Evolutionary conservation across 2,888 invertebrate species (phyloP), one percentile per base, ranked within the genome.

Genomic region (Dorcus hopei): DNA sequence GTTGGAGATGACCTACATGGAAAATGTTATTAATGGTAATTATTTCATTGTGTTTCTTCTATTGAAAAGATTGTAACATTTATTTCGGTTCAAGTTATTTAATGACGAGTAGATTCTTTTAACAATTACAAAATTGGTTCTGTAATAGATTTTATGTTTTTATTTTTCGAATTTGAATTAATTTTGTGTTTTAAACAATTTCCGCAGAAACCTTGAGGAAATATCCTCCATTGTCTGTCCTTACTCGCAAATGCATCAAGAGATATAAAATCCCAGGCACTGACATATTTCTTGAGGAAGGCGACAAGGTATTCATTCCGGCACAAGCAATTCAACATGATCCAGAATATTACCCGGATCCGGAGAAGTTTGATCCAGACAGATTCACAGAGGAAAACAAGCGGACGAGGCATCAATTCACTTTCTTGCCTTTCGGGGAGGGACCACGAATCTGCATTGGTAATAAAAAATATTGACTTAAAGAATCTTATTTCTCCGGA

Each of bases 381-480:
- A 75, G 85, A 64, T 85, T 85, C 69, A 76, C 72, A 48, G 80
- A 81, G 14, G 78, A 79, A 58, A 80, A 79, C 53, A 79, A 76
- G 62, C 70, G 70, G 11, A 74, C 75, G 58, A 76, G 80, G 14
- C 77, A 77, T 61, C 79, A 80, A 33, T 80, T 78, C 61, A 77
- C 80, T 6, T 83, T 79, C 71, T 73, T 84, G 56, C 82, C 84
- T 1, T 84, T 84, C 66, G 84, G 84, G n/a, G 81, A 82, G 61
- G 84, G 84, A 2, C 83, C 83, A 8, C 75, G 83, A 57, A 80
- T 78, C 61, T 84, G 83, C 66, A 81, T 84, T 63, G 83, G 83
- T 83, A 74, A 69, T 62, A 63, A 14, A 33, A 33, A 33, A 33
- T 79, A 65, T 77, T 33, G 68, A 63, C 68, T 80, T 11, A 80